Evolutionary conservation across 2,113 vertebrate species (phyloP).

Genomic region (Hydrochoerus hydrochaeris): DNA sequence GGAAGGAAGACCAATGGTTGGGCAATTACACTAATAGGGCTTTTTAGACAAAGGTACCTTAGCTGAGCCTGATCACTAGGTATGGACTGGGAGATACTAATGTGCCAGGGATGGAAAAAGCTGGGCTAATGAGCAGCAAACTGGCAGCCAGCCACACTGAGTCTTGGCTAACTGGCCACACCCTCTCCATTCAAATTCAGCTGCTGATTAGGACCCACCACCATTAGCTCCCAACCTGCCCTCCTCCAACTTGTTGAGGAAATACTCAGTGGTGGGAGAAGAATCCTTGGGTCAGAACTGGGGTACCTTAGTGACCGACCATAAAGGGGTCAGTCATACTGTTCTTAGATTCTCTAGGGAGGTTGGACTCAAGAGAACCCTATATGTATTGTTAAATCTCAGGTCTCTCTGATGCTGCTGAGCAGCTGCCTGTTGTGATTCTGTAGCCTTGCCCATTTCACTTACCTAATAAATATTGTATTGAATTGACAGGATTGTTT

Average conservation of each 20-base stretch:
- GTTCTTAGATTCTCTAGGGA: not conserved
- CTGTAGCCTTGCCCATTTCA: not conserved
- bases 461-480: not conserved
- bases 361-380: not conserved
- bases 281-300: not conserved
- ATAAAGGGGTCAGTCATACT: not conserved
- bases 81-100: not conserved
- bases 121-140: not conserved
- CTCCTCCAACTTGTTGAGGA: not conserved
- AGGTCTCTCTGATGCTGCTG: not conserved
- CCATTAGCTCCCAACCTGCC: not conserved
- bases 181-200: not conserved
- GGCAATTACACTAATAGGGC: conserved; percentile 40
- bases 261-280: not conserved
- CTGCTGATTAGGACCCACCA: not conserved
- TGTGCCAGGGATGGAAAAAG: not conserved
- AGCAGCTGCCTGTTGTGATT: not conserved
- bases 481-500: not conserved
- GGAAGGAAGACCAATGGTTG: conserved; percentile 17
- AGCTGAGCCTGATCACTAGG: not conserved
- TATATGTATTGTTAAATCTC: not conserved
- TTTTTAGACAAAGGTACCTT: not conserved
- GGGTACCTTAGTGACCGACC: not conserved
- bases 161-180: not conserved
- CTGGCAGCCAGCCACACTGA: not conserved